phyloP scores from a whole-genome alignment of 30 jellyfish, hydroid and myxozoan species.

The Catostylus mosaicus region DNA sequence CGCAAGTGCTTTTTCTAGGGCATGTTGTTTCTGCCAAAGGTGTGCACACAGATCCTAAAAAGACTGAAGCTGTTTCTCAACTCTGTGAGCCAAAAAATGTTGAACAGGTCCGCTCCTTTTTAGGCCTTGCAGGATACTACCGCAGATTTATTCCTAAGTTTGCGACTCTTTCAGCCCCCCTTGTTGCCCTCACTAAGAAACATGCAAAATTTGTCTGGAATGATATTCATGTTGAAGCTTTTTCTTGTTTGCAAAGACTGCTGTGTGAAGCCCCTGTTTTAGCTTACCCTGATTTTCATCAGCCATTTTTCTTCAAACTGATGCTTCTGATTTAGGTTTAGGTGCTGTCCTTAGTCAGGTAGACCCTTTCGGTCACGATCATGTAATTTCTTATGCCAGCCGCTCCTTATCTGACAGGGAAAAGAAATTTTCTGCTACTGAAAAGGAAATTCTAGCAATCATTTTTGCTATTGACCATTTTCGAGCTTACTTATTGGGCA shows the following conservation, averaged over 20 bases:
- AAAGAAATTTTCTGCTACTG: constrained; percentile 44
- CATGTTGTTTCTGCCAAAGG: constrained; percentile 35
- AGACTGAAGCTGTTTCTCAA: constrained; percentile 20
- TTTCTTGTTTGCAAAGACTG: neutral
- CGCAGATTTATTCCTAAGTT: constrained; percentile 47
- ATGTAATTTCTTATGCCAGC: constrained; percentile 56
- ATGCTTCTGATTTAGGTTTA: constrained; percentile 42
- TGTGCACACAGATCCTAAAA: constrained; percentile 45
- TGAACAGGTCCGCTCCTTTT: constrained; percentile 39
- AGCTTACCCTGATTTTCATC: constrained; percentile 30
- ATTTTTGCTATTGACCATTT: constrained; percentile 35
- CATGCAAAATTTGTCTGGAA: constrained; percentile 20
- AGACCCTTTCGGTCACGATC: constrained; percentile 26
- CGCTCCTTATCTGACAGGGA: constrained; percentile 34
- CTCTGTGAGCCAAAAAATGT: constrained; percentile 26
- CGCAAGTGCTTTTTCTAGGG: constrained; percentile 17
- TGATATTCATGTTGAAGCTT: constrained; percentile 27
- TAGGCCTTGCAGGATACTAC: constrained; percentile 45
- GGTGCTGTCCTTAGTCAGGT: constrained; percentile 46
- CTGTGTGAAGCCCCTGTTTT: constrained; percentile 59
- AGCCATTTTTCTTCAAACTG: constrained; percentile 48
- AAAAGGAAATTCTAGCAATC: constrained; percentile 51
- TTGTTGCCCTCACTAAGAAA: constrained; percentile 26
- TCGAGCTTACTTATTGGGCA: constrained; percentile 29
- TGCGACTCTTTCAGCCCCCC: constrained; percentile 64